These are phyloP conservation scores for Bubo scandiacus DNA, from an alignment of 2,113 vertebrate genomes.

Conservation along the genomic window DNA sequence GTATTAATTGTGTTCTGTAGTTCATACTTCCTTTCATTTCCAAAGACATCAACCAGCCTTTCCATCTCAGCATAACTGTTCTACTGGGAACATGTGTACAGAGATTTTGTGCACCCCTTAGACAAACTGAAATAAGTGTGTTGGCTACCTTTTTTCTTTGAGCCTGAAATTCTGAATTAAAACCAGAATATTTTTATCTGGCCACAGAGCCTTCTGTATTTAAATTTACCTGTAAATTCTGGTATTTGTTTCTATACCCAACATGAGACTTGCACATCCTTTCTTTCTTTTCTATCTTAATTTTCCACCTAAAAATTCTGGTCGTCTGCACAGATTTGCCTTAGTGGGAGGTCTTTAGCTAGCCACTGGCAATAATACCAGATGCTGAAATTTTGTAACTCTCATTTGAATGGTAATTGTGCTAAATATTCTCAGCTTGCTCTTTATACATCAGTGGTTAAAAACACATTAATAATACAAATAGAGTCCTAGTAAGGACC, in stretches of 20 bases:
- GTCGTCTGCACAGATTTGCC: background rate
- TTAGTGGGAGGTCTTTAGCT: background rate
- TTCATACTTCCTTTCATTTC: background rate
- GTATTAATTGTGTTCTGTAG: too few relatives aligned
- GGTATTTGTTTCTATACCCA: background rate
- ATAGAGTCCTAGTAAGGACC: background rate
- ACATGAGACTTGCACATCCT: fast-evolving
- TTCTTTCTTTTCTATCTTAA: background rate
- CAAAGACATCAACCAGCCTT: background rate
- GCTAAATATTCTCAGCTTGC: background rate
- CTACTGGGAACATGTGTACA: background rate
- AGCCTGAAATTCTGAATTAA: background rate
- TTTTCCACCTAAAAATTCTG: background rate
- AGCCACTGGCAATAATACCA: background rate
- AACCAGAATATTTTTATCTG: background rate
- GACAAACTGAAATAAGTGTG: background rate
- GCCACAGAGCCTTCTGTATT: background rate
- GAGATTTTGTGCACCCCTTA: background rate
- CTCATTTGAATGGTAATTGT: background rate
- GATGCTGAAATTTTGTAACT: background rate
- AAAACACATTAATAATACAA: background rate
- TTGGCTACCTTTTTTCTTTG: background rate
- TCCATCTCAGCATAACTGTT: background rate
- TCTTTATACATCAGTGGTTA: background rate
- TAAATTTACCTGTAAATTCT: background rate